A percentile compares a stretch with the other conserved stretches of the same genome.
Evolutionary conservation across 2,888 invertebrate genomes (phyloP).

Genomic region (Germaria angustata): DNA sequence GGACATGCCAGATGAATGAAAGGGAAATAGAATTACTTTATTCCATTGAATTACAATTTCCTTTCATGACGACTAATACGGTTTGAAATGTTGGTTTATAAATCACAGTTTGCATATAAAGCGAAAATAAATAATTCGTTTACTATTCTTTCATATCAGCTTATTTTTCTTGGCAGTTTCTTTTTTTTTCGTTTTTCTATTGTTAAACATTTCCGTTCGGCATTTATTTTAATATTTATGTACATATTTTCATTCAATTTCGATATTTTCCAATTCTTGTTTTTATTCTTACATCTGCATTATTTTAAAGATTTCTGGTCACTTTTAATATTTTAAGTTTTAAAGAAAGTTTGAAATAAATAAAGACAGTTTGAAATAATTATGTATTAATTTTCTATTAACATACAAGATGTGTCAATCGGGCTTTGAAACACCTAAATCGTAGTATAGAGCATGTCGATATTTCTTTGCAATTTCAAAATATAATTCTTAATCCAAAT

Average conservation of each 20-base stretch:
- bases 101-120: neutral
- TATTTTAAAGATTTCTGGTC: neutral
- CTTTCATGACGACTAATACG: neutral
- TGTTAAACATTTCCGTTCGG: neutral
- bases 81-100: neutral
- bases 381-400: too few species aligned
- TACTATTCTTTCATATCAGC: neutral
- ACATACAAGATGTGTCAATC: too few species aligned
- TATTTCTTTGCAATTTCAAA: too few species aligned
- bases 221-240: too few species aligned
- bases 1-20: neutral
- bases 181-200: neutral
- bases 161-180: neutral
- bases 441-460: too few species aligned
- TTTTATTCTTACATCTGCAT: neutral
- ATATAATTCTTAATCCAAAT: too few species aligned
- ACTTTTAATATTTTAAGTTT: neutral
- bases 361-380: too few species aligned
- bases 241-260: neutral
- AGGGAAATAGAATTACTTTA: neutral
- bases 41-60: neutral
- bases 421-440: too few species aligned
- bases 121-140: neutral
- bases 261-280: too few species aligned
- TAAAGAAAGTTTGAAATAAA: too few species aligned